phyloP scores from a whole-genome alignment of 2,113 vertebrate species.

The Ophiodon elongatus region DNA sequence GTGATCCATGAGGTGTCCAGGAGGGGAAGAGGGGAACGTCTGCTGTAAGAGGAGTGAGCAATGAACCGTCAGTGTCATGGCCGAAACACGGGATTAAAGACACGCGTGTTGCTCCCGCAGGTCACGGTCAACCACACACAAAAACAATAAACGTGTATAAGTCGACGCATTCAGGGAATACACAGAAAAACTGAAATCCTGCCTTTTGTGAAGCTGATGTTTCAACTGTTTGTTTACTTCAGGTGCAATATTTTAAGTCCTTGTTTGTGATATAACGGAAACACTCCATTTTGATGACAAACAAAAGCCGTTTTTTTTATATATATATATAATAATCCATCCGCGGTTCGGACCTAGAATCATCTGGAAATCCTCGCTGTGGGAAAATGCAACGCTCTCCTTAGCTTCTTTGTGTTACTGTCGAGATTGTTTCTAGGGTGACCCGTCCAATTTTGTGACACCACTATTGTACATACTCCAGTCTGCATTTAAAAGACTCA shows the following conservation, averaged over 20 bases:
- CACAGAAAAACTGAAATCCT: background rate
- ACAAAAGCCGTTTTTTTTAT: background rate
- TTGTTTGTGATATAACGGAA: background rate
- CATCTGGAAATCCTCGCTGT: background rate
- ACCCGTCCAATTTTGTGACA: background rate
- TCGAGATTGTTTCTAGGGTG: background rate
- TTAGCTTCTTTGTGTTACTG: background rate
- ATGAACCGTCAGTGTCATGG: background rate
- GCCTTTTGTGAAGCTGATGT: background rate
- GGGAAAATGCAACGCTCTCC: background rate
- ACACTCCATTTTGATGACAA: background rate
- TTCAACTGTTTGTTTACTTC: background rate
- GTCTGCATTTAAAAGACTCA: background rate
- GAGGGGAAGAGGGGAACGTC: background rate
- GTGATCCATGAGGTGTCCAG: slow-evolving; percentile 5
- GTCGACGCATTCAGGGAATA: background rate
- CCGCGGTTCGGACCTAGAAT: background rate
- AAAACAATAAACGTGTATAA: background rate
- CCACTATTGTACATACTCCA: background rate
- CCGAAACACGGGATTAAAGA: background rate
- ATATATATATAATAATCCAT: background rate
- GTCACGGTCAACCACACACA: background rate
- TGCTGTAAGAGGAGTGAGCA: background rate
- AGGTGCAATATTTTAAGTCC: background rate
- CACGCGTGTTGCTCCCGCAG: background rate